Percentiles rank a stretch among this genome's conserved stretches.
Conservation (phyloP, 2,113 vertebrate genomes). For the Opisthocomus hoazin region DNA sequence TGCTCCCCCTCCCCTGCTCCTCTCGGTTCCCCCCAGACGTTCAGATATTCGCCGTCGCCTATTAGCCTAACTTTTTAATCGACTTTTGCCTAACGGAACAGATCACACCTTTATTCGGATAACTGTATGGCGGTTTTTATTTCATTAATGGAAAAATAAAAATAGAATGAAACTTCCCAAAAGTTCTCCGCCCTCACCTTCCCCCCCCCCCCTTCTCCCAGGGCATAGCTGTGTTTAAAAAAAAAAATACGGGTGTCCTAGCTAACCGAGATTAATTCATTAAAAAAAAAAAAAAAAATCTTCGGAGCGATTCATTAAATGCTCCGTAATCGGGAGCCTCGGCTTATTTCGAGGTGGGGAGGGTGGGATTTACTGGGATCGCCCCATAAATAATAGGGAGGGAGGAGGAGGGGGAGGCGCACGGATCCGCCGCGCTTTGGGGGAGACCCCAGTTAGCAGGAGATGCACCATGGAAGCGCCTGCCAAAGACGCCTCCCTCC, state of each 20-base stretch:
- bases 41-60: constrained; percentile 16
- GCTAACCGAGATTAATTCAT: constrained; percentile 31
- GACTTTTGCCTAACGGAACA: constrained; percentile 67
- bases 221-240: neutral
- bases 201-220: neutral
- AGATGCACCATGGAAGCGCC: constrained; percentile 61
- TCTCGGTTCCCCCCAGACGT: neutral
- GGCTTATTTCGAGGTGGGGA: constrained; percentile 49
- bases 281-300: neutral
- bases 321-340: constrained; percentile 3
- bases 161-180: constrained; percentile 77
- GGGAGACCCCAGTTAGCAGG: constrained; percentile 64
- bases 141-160: constrained; percentile 59
- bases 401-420: constrained; percentile 55
- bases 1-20: neutral
- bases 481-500: constrained; percentile 60
- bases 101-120: constrained; percentile 22
- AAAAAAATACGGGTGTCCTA: constrained; percentile 14
- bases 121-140: neutral
- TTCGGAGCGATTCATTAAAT: constrained; percentile 42
- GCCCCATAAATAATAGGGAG: constrained; percentile 65
- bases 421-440: constrained; percentile 30
- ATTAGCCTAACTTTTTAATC: constrained; percentile 68
- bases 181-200: constrained; percentile 66
- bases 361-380: constrained; percentile 60